Conservation (phyloP, 2,113 vertebrate species). For the Hirundichthys speculiger region DNA sequence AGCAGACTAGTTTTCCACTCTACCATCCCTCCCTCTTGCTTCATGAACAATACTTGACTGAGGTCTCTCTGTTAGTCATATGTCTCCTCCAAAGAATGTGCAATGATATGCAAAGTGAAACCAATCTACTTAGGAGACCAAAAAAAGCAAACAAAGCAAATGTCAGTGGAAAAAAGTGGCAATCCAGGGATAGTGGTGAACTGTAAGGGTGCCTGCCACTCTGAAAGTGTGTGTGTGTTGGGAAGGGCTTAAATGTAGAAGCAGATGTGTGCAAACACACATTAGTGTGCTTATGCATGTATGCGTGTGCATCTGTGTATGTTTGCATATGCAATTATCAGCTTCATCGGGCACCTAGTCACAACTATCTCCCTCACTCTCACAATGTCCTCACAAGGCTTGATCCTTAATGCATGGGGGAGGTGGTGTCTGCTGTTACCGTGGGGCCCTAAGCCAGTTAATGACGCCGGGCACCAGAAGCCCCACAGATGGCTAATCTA, state of each 20-base stretch:
- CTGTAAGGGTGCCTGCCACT: conserved; percentile 16
- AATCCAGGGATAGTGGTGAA: conserved; percentile 27
- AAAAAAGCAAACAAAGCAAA: conserved; percentile 70
- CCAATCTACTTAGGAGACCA: conserved; percentile 55
- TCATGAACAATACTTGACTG: conserved; percentile 54
- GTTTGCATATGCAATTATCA: conserved; percentile 50
- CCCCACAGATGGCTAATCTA: conserved; percentile 86
- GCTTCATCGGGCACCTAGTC: conserved; percentile 41
- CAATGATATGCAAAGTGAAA: conserved; percentile 74
- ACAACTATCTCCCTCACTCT: conserved; percentile 31
- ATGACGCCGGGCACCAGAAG: conserved; percentile 75
- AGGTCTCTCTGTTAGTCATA: conserved; percentile 54
- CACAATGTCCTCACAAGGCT: conserved; percentile 45
- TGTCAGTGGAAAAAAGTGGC: conserved; percentile 64
- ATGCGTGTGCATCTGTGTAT: conserved; percentile 17
- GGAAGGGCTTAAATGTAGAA: conserved; percentile 34
- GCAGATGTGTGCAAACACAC: conserved; percentile 54
- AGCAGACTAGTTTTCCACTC: conserved; percentile 33
- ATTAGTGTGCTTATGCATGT: conserved; percentile 28
- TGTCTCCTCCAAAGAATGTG: conserved; percentile 54
- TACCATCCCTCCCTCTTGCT: conserved; percentile 19
- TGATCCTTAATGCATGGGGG: conserved; percentile 59
- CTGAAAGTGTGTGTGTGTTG: conserved; percentile 10
- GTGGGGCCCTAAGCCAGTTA: conserved; percentile 78
- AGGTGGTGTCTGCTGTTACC: conserved; percentile 59